These are phyloP conservation scores for Natator depressus DNA, from an alignment of 2,113 vertebrate genomes.

Conservation along the genomic window DNA sequence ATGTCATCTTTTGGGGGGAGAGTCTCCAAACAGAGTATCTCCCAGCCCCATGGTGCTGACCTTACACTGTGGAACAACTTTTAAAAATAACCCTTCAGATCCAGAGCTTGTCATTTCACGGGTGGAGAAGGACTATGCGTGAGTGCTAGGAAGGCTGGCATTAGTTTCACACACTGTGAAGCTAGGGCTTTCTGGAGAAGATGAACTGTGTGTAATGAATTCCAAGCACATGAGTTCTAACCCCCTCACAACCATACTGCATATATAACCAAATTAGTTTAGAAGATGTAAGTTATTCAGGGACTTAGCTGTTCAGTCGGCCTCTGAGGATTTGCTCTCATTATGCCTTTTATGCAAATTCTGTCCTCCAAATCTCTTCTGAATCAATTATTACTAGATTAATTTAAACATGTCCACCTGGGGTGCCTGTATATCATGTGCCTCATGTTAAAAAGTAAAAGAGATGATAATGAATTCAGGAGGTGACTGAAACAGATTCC, in stretches of 20 bases:
- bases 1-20: neutral
- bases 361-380: slow-evolving; percentile 80
- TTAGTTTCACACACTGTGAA: slow-evolving; percentile 39
- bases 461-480: slow-evolving; percentile 72
- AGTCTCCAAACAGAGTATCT: neutral
- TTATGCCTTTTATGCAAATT: slow-evolving; percentile 82
- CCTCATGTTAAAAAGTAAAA: slow-evolving; percentile 74
- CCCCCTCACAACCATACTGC: slow-evolving; percentile 61
- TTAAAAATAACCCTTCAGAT: neutral
- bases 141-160: neutral
- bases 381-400: slow-evolving; percentile 85
- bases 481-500: slow-evolving; percentile 71
- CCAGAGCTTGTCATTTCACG: neutral
- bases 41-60: neutral
- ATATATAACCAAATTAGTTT: slow-evolving; percentile 72
- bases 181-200: slow-evolving; percentile 37
- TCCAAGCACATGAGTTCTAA: slow-evolving; percentile 60
- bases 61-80: neutral
- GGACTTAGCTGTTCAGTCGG: slow-evolving; percentile 69
- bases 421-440: slow-evolving; percentile 67
- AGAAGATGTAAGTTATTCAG: slow-evolving; percentile 69
- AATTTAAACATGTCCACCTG: slow-evolving; percentile 77
- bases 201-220: slow-evolving; percentile 71
- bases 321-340: slow-evolving; percentile 77
- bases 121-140: slow-evolving; percentile 21